Evolutionary conservation across 2,888 invertebrate species (phyloP), one percentile per base, ranked within the genome.

Genomic region (Scaptomyza cyrtandrae): DNA sequence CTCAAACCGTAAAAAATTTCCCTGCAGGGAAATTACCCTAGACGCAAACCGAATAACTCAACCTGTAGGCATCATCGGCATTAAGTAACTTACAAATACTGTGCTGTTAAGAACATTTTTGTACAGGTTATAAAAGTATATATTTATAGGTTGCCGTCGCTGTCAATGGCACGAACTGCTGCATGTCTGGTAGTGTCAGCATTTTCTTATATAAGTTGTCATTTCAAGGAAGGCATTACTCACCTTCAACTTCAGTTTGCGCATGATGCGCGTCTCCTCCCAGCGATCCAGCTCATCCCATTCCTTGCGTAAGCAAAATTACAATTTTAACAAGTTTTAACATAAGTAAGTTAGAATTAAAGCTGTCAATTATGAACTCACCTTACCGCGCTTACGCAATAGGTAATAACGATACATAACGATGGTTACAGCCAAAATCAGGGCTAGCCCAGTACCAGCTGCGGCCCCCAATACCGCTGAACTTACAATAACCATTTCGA

Each of bases 391-490:
- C 48, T 93, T 93, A 48, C 93, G 93, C 6, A 93, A 89, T 29
- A 93, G 92, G 90, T 95, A 95, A 88, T 95, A 95, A 37, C 95
- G 94, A 87, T 95, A 95, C 77, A 95, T 93, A 35, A 95, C 94
- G 61, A 95, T 92, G 6, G 95, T 95, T 88, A 95, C 93, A 11
- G 95, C 95, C 37, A 95, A 93, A 59, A 95, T 90, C 29, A 95
- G 91, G 1, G 95, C 95, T 67, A 95, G 91, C 6, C 95, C 95
- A 3, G 95, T 94, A 44, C 95, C 95, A 1, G 94, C 93, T 6
- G 95, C 95, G 44, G 95, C 95, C 16, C 95, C 95, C 63, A 95
- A 91, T 37, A 95, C 94, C 44, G 95, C 95, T n/a, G 95, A 94
- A 53, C 94, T 94, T 61, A 94, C 94, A 94, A 95, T 94, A 48